These are phyloP conservation scores for Aradophagus sp. DNA, from an alignment of 1,140 invertebrate species.

Conservation along the genomic window DNA sequence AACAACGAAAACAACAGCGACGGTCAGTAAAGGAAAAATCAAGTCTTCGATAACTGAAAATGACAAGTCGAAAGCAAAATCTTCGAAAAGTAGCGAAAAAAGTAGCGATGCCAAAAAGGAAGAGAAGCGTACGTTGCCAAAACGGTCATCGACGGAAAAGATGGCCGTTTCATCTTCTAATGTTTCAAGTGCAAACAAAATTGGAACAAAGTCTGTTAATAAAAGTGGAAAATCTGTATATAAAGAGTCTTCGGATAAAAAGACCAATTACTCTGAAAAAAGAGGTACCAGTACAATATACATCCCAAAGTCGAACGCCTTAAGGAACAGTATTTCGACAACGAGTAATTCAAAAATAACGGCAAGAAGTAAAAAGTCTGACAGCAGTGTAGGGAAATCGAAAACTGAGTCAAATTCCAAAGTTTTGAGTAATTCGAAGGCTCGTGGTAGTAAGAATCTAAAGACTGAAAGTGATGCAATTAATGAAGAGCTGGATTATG, in stretches of 20 bases:
- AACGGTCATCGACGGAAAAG: slow-evolving; percentile 36
- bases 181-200: slow-evolving; percentile 5
- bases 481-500: slow-evolving; percentile 63
- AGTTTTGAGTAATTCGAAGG: slow-evolving; percentile 50
- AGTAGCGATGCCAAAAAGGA: slow-evolving; percentile 31
- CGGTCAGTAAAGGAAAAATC: slow-evolving; percentile 8
- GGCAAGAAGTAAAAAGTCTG: slow-evolving; percentile 20
- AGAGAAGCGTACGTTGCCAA: slow-evolving; percentile 19
- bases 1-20: no score
- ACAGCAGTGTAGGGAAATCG: neutral
- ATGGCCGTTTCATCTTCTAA: neutral
- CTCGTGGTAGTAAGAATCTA: slow-evolving; percentile 24
- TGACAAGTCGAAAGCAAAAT: slow-evolving; percentile 20
- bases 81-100: slow-evolving; percentile 42
- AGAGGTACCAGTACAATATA: slow-evolving; percentile 42
- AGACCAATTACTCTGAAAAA: slow-evolving; percentile 19
- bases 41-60: slow-evolving; percentile 21
- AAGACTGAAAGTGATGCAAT: slow-evolving; percentile 47
- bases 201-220: slow-evolving; percentile 1
- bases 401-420: slow-evolving; percentile 37
- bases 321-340: slow-evolving; percentile 30
- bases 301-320: slow-evolving; percentile 39
- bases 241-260: slow-evolving; percentile 10
- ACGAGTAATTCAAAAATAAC: slow-evolving; percentile 13
- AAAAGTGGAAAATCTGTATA: neutral